These are phyloP conservation scores for Macrotis lagotis DNA, from an alignment of 2,113 vertebrate genomes.

Conservation along the genomic window DNA sequence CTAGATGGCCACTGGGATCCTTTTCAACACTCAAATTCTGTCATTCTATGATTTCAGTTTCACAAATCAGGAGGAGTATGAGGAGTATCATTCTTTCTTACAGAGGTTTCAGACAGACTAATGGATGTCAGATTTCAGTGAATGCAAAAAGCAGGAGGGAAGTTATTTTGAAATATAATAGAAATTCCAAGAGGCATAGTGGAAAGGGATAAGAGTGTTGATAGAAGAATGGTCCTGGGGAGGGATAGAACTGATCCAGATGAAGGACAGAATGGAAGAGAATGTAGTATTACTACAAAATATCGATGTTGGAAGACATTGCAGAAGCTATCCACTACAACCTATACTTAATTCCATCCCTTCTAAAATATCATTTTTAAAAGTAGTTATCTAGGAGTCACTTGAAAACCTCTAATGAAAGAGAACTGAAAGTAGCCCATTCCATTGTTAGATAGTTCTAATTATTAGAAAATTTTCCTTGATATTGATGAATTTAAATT, in stretches of 20 bases:
- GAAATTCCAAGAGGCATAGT: not conserved
- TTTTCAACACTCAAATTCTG: not conserved
- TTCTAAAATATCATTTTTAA: not conserved
- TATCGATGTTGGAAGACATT: not conserved
- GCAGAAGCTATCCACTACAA: not conserved
- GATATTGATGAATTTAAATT: not conserved
- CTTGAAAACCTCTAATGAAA: not conserved
- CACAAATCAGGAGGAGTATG: not conserved
- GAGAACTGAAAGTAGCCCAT: not conserved
- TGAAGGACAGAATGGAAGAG: not conserved
- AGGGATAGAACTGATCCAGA: not conserved
- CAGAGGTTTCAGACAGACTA: not conserved
- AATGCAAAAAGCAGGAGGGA: not conserved
- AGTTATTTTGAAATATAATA: not conserved
- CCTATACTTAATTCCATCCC: not conserved
- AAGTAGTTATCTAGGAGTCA: not conserved
- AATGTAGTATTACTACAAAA: not conserved
- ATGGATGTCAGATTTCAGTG: not conserved
- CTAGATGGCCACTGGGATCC: not conserved
- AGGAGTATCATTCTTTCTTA: not conserved
- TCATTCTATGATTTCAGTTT: not conserved
- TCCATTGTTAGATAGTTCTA: not conserved
- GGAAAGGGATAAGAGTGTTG: not conserved
- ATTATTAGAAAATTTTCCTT: not conserved
- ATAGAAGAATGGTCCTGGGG: not conserved